Evolutionary conservation across 2,113 vertebrate genomes (phyloP).

Genomic region (Galemys pyrenaicus): DNA sequence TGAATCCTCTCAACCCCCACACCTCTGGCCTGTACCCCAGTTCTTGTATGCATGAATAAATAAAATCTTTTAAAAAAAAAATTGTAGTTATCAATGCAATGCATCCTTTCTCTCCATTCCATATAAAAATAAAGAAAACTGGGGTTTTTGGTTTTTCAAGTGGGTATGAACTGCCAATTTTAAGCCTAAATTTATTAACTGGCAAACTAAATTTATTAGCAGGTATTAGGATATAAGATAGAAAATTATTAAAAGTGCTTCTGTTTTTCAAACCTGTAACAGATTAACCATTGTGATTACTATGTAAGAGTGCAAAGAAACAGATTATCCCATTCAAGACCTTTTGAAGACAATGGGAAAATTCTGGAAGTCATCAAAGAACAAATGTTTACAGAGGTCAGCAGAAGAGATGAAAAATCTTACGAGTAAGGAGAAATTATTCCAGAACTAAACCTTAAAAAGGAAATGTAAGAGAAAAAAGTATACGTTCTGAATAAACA

Average conservation of each 20-base stretch:
- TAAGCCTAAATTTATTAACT: not conserved
- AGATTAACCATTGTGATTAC: not conserved
- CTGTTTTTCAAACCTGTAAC: not conserved
- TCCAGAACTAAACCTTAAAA: not conserved
- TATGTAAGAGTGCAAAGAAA: not conserved
- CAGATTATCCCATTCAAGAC: not conserved
- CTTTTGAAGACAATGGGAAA: constrained; percentile 59
- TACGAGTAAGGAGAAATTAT: not conserved
- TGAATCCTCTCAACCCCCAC: too few species aligned
- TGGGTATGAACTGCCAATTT: not conserved
- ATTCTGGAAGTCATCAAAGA: constrained; percentile 64
- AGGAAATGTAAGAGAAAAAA: not conserved
- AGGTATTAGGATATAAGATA: not conserved
- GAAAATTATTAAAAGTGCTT: constrained; percentile 2
- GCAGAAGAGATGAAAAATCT: not conserved
- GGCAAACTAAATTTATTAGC: not conserved
- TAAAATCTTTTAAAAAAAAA: too few species aligned
- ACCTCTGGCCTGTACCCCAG: too few species aligned
- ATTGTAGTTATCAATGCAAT: constrained; percentile 21
- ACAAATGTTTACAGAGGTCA: constrained; percentile 14
- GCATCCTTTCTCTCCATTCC: not conserved
- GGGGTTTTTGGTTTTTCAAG: not conserved
- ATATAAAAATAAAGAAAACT: not conserved
- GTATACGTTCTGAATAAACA: constrained; percentile 53
- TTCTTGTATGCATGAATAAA: too few species aligned